Evolutionary conservation across 1,140 invertebrate species (phyloP).

Genomic region (Hetaerina americana): DNA sequence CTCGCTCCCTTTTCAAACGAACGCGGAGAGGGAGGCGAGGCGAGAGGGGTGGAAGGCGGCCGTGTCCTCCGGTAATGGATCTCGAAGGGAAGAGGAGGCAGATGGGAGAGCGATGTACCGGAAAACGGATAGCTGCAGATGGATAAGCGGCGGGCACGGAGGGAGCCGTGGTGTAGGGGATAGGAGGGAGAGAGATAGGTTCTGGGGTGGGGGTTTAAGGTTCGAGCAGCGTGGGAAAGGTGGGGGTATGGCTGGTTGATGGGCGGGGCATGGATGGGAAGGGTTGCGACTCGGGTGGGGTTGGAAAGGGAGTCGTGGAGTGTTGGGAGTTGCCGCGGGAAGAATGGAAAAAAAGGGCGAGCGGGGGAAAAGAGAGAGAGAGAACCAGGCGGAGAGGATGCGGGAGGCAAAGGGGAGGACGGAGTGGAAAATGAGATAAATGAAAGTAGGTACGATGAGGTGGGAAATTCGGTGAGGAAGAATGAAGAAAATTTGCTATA

Average conservation of each 20-base stretch:
- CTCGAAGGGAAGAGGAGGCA: background rate
- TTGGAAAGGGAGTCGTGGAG: background rate
- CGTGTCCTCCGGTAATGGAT: background rate
- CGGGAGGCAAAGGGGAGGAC: no score
- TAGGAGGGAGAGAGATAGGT: background rate
- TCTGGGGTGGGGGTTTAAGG: background rate
- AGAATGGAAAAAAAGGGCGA: no score
- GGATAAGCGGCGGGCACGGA: background rate
- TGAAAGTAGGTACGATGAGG: no score
- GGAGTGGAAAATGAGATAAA: no score
- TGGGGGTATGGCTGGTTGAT: background rate
- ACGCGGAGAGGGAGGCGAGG: background rate
- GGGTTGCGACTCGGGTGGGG: no score
- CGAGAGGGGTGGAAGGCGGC: background rate
- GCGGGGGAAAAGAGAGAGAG: no score
- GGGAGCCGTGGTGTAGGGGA: background rate
- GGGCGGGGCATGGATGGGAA: background rate
- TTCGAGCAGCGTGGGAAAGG: background rate
- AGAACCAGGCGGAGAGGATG: no score
- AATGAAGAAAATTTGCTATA: no score
- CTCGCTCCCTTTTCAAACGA: no score
- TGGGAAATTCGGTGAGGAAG: no score
- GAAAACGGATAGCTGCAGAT: background rate
- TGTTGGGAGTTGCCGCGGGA: no score
- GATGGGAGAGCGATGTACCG: background rate